Conservation (phyloP, 2,113 vertebrate species). For the Oreochromis aureus region DNA sequence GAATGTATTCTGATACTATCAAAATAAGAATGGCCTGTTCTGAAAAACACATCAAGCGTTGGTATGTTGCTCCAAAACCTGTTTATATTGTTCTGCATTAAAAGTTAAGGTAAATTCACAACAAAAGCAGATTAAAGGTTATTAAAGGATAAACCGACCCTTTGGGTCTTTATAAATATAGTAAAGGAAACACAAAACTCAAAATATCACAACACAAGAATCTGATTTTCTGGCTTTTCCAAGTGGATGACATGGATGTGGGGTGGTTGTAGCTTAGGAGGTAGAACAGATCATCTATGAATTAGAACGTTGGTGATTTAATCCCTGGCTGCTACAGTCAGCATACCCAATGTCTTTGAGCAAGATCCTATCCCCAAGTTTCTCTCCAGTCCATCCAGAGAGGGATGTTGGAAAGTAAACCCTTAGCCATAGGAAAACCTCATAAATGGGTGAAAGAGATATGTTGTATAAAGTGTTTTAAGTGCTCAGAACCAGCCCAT, state of each 20-base stretch:
- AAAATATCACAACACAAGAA: background rate
- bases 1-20: background rate
- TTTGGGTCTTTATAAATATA: background rate
- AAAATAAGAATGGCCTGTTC: background rate
- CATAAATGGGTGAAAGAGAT: background rate
- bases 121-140: background rate
- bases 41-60: background rate
- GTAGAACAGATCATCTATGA: fast-evolving
- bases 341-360: background rate
- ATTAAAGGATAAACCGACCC: background rate
- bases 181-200: background rate
- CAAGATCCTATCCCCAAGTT: background rate
- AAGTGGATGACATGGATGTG: background rate
- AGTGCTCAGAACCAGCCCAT: background rate
- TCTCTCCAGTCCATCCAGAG: background rate
- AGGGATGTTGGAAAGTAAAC: background rate
- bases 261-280: background rate
- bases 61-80: background rate
- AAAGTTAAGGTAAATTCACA: background rate
- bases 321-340: background rate
- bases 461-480: background rate
- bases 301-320: background rate
- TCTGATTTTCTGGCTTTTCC: background rate
- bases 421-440: background rate
- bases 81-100: background rate